Percentiles rank a stretch among this genome's conserved stretches.
Evolutionary conservation across 2,888 invertebrate species (phyloP).

Genomic region (Unio delphinus): DNA sequence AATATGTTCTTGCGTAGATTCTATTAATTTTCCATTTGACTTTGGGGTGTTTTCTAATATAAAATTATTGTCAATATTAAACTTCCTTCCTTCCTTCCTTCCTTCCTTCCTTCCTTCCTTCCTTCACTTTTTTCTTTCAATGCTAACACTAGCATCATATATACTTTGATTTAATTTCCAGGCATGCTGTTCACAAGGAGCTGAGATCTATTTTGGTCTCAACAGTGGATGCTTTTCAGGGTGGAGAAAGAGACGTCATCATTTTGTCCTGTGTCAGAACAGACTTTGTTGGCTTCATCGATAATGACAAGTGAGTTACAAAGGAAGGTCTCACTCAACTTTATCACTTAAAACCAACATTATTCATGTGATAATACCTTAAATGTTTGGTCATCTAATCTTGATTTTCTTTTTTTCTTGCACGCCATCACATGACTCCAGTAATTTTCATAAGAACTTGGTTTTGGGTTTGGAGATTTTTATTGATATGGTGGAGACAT

Average conservation of each 20-base stretch:
- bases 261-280: constrained; percentile 63
- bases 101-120: not conserved
- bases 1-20: too few relatives aligned
- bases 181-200: constrained; percentile 26
- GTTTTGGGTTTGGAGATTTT: too few relatives aligned
- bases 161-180: constrained; percentile 9
- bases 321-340: not conserved
- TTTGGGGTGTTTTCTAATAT: too few relatives aligned
- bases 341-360: not conserved
- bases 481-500: too few relatives aligned
- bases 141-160: not conserved
- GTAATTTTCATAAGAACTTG: too few relatives aligned
- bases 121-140: not conserved
- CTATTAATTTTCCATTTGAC: too few relatives aligned
- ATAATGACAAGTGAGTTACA: constrained; percentile 56
- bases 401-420: too few relatives aligned
- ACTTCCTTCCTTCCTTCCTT: not conserved
- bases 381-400: too few relatives aligned
- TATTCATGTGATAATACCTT: not conserved
- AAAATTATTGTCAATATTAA: not conserved
- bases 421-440: too few relatives aligned
- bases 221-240: constrained; percentile 66
- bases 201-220: constrained; percentile 55
- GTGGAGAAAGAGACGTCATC: constrained; percentile 62
- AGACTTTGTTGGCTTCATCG: constrained; percentile 56